Evolutionary conservation across 2,113 vertebrate genomes (phyloP).

Genomic region (Monopterus albus): DNA sequence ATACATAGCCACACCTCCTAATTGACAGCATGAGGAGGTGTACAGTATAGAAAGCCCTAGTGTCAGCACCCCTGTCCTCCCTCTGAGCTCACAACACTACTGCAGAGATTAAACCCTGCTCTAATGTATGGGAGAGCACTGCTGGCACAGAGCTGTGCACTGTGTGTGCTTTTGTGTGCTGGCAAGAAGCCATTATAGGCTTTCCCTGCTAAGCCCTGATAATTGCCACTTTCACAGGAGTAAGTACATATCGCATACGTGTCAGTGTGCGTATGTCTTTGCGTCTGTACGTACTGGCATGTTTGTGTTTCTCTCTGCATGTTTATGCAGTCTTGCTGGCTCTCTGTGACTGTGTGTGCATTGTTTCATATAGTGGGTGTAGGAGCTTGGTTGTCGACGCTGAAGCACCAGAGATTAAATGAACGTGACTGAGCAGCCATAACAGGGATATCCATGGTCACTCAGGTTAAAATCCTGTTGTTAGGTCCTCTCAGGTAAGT

Average conservation of each 20-base stretch:
- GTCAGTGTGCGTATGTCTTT: constrained; percentile 16
- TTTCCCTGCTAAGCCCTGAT: constrained; percentile 67
- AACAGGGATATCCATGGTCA: constrained; percentile 27
- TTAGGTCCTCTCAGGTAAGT: constrained; percentile 53
- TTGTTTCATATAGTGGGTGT: neutral
- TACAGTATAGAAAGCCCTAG: constrained; percentile 56
- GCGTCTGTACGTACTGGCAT: neutral
- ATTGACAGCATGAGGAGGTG: constrained; percentile 57
- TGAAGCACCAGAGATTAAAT: neutral
- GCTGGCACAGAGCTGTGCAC: constrained; percentile 45
- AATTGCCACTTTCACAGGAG: constrained; percentile 74
- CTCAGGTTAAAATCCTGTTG: constrained; percentile 40
- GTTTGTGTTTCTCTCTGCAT: neutral
- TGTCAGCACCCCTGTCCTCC: constrained; percentile 80
- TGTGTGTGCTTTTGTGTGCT: constrained; percentile 30
- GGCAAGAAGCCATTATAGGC: constrained; percentile 67
- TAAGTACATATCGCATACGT: constrained; percentile 49
- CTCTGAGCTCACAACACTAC: constrained; percentile 70
- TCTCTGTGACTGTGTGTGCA: neutral
- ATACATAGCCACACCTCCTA: constrained; percentile 27
- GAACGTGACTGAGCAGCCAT: constrained; percentile 38
- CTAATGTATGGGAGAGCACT: constrained; percentile 71
- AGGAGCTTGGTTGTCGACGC: neutral
- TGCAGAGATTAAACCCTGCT: constrained; percentile 76
- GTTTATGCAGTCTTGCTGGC: no score